A percentile compares a stretch with the other conserved stretches of the same genome.
These are phyloP conservation scores for Flexamia atlantica DNA, from an alignment of 2,888 invertebrate genomes.

Conservation along the genomic window DNA sequence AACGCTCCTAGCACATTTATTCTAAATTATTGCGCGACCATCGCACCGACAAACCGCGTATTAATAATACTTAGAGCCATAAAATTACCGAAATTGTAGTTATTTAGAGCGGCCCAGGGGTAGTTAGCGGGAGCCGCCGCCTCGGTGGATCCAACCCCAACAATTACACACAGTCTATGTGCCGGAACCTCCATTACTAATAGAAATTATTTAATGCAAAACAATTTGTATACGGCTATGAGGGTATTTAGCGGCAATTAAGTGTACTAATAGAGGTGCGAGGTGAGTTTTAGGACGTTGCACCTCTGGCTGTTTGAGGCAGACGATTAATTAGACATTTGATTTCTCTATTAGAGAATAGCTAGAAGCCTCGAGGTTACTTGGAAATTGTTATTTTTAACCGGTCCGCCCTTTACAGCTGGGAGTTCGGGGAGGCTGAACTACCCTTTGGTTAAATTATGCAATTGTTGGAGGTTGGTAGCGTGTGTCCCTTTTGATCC, in stretches of 20 bases:
- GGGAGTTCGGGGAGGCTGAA: no score
- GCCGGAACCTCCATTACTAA: constrained; percentile 29
- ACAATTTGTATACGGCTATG: constrained; percentile 37
- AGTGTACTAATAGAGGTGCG: background rate
- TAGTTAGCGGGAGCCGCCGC: background rate
- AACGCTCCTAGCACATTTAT: constrained; percentile 1
- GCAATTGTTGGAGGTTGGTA: no score
- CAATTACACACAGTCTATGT: background rate
- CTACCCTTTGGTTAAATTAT: no score
- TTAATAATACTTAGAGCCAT: constrained; percentile 24
- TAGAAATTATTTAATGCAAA: constrained; percentile 43
- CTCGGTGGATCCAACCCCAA: constrained; percentile 17
- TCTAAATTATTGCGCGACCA: constrained; percentile 8
- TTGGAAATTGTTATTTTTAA: background rate
- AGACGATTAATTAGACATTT: constrained; percentile 24
- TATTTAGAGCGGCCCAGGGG: constrained; percentile 42
- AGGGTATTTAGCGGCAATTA: constrained; percentile 30
- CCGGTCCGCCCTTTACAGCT: background rate
- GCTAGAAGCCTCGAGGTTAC: background rate
- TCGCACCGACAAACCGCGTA: constrained; percentile 1
- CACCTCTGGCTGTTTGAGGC: background rate
- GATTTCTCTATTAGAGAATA: constrained; percentile 34
- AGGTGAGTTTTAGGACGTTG: constrained; percentile 1
- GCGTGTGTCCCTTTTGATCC: no score
- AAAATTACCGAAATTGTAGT: constrained; percentile 42